A percentile compares a stretch with the other conserved stretches of the same genome.
Conservation (phyloP, 2,888 invertebrate species). For the Kuschelorhynchus macadamiae region DNA sequence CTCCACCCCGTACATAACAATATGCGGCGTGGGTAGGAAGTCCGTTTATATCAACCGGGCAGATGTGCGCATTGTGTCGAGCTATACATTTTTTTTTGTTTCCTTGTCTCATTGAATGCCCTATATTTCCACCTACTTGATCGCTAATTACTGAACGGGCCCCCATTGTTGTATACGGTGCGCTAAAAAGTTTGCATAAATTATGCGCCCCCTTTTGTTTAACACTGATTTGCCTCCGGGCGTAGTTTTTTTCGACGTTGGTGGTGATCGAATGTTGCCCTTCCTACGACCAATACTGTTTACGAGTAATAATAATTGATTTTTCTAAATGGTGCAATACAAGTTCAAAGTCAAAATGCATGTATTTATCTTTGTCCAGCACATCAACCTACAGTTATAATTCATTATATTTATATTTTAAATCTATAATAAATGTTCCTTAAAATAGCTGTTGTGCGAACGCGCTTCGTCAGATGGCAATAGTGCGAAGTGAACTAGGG, state of each 20-base stretch:
- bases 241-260: constrained; percentile 32
- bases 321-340: no score
- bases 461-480: no score
- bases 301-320: no score
- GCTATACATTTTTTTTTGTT: constrained; percentile 61
- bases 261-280: constrained; percentile 41
- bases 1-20: constrained; percentile 18
- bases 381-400: no score
- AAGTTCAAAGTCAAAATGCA: no score
- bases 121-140: constrained; percentile 69
- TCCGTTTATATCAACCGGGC: constrained; percentile 57
- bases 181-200: constrained; percentile 46
- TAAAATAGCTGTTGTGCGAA: no score
- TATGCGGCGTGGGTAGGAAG: constrained; percentile 50
- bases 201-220: constrained; percentile 41
- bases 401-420: no score
- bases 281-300: no score
- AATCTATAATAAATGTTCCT: no score
- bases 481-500: no score
- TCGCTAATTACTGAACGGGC: constrained; percentile 67
- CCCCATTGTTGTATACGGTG: constrained; percentile 42
- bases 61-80: constrained; percentile 65
- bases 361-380: no score
- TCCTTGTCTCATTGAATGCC: constrained; percentile 65
- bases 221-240: constrained; percentile 38